Conservation (phyloP, 2,113 vertebrate genomes). For the Glareola pratincola region DNA sequence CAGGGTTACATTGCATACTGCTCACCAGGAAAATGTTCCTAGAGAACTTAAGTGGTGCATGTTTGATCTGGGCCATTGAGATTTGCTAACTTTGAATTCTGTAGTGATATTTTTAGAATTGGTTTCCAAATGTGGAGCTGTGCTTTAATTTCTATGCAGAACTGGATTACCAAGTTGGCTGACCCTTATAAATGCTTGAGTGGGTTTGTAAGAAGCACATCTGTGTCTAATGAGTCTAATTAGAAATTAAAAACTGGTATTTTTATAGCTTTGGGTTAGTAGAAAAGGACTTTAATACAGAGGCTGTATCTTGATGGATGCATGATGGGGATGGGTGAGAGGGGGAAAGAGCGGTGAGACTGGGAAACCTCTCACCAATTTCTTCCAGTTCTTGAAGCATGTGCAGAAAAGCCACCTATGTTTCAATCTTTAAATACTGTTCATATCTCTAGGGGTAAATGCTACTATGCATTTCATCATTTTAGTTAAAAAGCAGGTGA, state of each 20-base stretch:
- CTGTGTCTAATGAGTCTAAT: background rate
- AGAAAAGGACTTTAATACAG: background rate
- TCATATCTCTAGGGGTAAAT: background rate
- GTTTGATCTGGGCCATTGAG: background rate
- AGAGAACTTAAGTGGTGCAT: background rate
- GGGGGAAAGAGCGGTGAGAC: background rate
- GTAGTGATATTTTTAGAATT: background rate
- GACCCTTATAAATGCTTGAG: background rate
- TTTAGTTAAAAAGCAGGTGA: background rate
- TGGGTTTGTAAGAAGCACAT: background rate
- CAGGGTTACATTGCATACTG: background rate
- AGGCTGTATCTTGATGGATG: background rate
- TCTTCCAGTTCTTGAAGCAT: background rate
- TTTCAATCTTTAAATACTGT: background rate
- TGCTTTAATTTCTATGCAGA: background rate
- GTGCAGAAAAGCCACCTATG: background rate
- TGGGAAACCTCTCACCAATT: background rate
- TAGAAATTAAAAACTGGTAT: background rate
- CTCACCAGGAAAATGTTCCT: background rate
- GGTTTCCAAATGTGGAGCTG: background rate
- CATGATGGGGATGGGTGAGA: rapidly evolving
- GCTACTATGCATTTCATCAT: background rate
- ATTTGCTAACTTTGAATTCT: background rate
- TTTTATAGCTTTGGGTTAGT: background rate
- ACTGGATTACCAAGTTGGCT: background rate